Conservation (phyloP, 2,113 vertebrate species). For the Tinamus guttatus region DNA sequence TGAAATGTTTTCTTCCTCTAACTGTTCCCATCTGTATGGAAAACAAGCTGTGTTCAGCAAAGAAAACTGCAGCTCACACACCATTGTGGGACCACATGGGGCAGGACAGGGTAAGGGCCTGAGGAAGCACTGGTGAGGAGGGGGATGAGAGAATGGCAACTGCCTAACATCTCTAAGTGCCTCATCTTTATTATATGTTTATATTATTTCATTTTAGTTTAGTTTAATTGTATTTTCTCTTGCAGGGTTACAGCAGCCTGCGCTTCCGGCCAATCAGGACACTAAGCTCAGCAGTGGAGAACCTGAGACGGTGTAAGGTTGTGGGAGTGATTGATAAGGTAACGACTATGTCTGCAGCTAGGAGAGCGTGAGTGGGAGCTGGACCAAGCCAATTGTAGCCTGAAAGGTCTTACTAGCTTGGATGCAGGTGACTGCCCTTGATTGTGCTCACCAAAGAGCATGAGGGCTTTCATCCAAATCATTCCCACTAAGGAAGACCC, state of each 20-base stretch:
- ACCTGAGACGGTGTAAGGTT: constrained; percentile 91
- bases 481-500: not conserved
- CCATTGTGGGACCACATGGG: not conserved
- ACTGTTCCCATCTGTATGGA: not conserved
- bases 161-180: not conserved
- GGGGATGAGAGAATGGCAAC: accelerated
- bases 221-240: not conserved
- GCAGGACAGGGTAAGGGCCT: not conserved
- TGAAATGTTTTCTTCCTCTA: not conserved
- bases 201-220: too few species aligned
- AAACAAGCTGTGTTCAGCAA: not conserved
- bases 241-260: constrained; percentile 95
- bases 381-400: not conserved
- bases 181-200: not conserved
- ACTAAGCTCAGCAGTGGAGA: constrained; percentile 92
- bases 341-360: not conserved
- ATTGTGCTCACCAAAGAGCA: accelerated
- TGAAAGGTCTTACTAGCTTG: not conserved
- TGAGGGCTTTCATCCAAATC: not conserved
- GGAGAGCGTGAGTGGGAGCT: not conserved
- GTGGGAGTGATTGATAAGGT: constrained; percentile 94
- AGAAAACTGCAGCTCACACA: not conserved
- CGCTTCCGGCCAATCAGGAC: constrained; percentile 95
- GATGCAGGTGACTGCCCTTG: not conserved
- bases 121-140: not conserved